Evolutionary conservation across 2,888 invertebrate genomes (phyloP).

Genomic region (Catocala sponsa): DNA sequence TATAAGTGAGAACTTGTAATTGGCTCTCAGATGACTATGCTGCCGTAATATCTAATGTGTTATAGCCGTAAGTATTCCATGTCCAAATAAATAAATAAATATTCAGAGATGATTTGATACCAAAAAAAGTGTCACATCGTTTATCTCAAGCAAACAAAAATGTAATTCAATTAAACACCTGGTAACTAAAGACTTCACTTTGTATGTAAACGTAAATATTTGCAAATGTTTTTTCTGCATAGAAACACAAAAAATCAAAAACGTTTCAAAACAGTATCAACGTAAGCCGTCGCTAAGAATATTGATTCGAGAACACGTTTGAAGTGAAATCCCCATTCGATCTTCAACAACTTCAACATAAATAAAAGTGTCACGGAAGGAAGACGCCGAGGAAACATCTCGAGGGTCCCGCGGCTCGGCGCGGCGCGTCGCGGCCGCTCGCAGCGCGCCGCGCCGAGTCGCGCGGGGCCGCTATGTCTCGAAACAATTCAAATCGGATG

Average conservation of each 20-base stretch:
- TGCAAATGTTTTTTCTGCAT: constrained; percentile 12
- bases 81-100: too few relatives aligned
- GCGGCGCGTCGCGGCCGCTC: too few relatives aligned
- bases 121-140: too few relatives aligned
- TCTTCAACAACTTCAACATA: constrained; percentile 48
- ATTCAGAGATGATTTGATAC: too few relatives aligned
- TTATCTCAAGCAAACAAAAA: too few relatives aligned
- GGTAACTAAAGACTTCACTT: too few relatives aligned
- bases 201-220: too few relatives aligned
- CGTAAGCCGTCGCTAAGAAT: constrained; percentile 30
- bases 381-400: constrained; percentile 29
- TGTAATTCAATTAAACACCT: too few relatives aligned
- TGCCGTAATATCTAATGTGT: too few relatives aligned
- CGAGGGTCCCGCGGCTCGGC: constrained; percentile 10
- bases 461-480: constrained; percentile 7
- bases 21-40: too few relatives aligned
- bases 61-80: too few relatives aligned
- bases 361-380: constrained; percentile 53
- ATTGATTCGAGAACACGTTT: constrained; percentile 48
- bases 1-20: too few relatives aligned
- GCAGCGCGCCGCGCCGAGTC: not conserved
- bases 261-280: constrained; percentile 23
- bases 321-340: constrained; percentile 45
- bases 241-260: constrained; percentile 15
- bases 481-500: constrained; percentile 47